A percentile compares a stretch with the other conserved stretches of the same genome.
Evolutionary conservation across 2,888 invertebrate genomes (phyloP).

Genomic region (Meandrusa payeni): DNA sequence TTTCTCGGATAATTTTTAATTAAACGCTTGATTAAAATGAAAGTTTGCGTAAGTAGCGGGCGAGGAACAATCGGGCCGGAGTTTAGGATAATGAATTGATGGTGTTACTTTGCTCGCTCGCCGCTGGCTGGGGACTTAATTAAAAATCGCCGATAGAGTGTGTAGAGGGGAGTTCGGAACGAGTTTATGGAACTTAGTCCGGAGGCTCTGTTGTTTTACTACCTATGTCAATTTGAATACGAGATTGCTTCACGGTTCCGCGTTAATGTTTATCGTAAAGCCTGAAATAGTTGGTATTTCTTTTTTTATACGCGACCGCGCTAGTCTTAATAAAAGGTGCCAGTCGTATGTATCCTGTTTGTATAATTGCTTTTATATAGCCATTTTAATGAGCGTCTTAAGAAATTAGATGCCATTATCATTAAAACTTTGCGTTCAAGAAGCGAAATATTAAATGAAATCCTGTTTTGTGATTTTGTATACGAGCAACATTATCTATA

Average conservation of each 20-base stretch:
- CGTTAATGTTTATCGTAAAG: conserved; percentile 38
- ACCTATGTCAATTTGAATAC: conserved; percentile 77
- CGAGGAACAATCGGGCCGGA: conserved; percentile 78
- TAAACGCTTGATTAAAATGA: conserved; percentile 82
- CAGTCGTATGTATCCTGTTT: background rate
- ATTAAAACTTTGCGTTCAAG: too few relatives aligned
- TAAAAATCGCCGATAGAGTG: conserved; percentile 81
- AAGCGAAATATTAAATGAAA: too few relatives aligned
- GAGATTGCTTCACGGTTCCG: conserved; percentile 59
- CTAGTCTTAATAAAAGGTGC: background rate
- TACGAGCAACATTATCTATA: too few relatives aligned
- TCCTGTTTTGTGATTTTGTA: too few relatives aligned
- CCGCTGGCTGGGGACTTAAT: conserved; percentile 76
- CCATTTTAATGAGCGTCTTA: conserved; percentile 6
- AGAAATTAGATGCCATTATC: conserved; percentile 4
- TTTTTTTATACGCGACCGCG: conserved; percentile 7
- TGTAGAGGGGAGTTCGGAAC: conserved; percentile 76
- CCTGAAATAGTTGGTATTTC: conserved; percentile 30
- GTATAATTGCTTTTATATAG: conserved; percentile 6
- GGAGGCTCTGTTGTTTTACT: conserved; percentile 75
- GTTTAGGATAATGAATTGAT: conserved; percentile 82
- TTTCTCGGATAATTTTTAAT: conserved; percentile 81
- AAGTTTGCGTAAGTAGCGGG: conserved; percentile 81
- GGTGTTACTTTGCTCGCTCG: conserved; percentile 78
- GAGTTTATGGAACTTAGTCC: conserved; percentile 77